Conservation (phyloP, 2,888 invertebrate genomes). For the Rhagophthalmus giganteus region DNA sequence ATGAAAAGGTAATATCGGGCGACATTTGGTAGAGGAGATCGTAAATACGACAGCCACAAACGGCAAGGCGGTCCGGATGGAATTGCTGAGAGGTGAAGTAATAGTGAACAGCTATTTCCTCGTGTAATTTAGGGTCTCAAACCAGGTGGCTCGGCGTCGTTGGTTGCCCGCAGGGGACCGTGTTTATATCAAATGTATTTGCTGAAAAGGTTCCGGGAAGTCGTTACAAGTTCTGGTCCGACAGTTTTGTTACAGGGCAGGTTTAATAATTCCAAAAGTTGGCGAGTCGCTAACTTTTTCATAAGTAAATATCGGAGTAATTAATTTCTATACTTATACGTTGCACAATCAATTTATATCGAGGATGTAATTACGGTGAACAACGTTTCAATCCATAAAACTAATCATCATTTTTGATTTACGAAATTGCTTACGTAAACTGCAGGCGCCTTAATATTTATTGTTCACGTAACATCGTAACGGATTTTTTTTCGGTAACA, state of each 20-base stretch:
- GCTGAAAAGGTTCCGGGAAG: constrained; percentile 44
- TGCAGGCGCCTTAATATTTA: too few species aligned
- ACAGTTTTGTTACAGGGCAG: constrained; percentile 35
- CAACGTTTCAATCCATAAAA: background rate
- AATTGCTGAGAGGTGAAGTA: constrained; percentile 45
- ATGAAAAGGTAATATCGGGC: constrained; percentile 38
- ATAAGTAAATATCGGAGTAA: background rate
- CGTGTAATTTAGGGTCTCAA: constrained; percentile 47
- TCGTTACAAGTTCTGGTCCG: constrained; percentile 45
- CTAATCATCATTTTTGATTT: background rate
- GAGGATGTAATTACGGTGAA: background rate
- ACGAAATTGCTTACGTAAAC: background rate
- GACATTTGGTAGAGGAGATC: constrained; percentile 49
- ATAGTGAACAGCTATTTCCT: constrained; percentile 50
- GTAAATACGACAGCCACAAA: constrained; percentile 47
- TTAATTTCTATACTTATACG: background rate
- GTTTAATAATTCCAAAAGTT: constrained; percentile 30
- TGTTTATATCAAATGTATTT: constrained; percentile 48
- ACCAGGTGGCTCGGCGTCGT: constrained; percentile 40
- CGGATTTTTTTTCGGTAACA: too few species aligned
- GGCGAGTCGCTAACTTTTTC: background rate
- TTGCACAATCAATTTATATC: background rate
- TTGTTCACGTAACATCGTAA: too few species aligned
- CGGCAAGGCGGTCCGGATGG: constrained; percentile 44
- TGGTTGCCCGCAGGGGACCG: constrained; percentile 43